Evolutionary conservation across 2,888 invertebrate genomes (phyloP).

Genomic region (Nephrocerus scutellatus): DNA sequence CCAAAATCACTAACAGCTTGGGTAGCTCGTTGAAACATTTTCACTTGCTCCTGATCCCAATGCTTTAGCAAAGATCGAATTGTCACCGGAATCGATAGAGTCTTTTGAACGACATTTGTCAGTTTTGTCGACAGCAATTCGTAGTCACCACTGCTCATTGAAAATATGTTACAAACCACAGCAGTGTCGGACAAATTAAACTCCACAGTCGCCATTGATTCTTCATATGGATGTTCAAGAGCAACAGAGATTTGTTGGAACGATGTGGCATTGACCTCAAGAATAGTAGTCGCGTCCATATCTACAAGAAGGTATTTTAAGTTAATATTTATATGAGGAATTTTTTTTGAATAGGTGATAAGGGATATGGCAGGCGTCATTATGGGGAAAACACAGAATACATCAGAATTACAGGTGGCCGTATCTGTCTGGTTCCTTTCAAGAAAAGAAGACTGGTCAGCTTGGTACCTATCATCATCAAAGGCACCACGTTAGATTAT

Average conservation of each 20-base stretch:
- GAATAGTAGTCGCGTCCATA: constrained; percentile 58
- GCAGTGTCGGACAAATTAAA: constrained; percentile 76
- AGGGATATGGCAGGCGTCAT: no score
- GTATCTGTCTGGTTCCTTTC: no score
- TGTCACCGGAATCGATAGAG: constrained; percentile 87
- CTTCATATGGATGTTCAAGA: constrained; percentile 86
- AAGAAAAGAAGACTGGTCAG: no score
- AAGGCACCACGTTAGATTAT: no score
- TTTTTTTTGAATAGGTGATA: not conserved
- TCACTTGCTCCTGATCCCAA: constrained; percentile 69
- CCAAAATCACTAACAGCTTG: constrained; percentile 66
- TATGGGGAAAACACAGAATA: no score
- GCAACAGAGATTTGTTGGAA: constrained; percentile 85
- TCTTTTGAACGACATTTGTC: constrained; percentile 72
- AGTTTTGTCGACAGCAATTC: constrained; percentile 44
- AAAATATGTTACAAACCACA: constrained; percentile 70
- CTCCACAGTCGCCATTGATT: constrained; percentile 88
- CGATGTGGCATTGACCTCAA: constrained; percentile 85
- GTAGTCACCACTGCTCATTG: constrained; percentile 50
- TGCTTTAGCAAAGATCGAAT: constrained; percentile 78
- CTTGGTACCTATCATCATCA: no score
- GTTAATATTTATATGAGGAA: not conserved
- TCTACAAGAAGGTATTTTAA: constrained; percentile 36
- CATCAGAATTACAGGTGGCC: no score
- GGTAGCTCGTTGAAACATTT: constrained; percentile 51